Percentiles rank a stretch among this genome's conserved stretches.
Conservation (phyloP, 2,888 invertebrate genomes). For the Pammene aurita region DNA sequence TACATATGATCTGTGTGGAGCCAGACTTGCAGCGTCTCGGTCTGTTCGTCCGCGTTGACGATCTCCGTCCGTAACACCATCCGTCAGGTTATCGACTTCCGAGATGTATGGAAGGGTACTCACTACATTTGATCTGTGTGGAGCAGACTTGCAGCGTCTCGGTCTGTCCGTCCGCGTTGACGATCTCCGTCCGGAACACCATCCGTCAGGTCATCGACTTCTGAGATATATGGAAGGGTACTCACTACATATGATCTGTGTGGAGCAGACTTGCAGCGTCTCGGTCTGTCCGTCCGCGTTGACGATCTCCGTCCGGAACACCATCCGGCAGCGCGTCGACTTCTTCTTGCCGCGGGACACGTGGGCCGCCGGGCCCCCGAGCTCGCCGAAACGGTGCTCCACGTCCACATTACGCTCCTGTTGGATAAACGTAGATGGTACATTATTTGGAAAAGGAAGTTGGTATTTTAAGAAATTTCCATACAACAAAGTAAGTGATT, state of each 20-base stretch:
- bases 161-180: too few relatives aligned
- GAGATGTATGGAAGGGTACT: too few relatives aligned
- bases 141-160: too few relatives aligned
- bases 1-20: too few relatives aligned
- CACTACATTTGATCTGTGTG: slow-evolving; percentile 83
- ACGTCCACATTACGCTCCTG: slow-evolving; percentile 97
- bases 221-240: not conserved
- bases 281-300: slow-evolving; percentile 90
- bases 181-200: too few relatives aligned
- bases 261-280: slow-evolving; percentile 94
- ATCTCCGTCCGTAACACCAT: slow-evolving; percentile 96
- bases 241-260: slow-evolving; percentile 95
- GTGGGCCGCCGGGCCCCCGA: slow-evolving; percentile 79
- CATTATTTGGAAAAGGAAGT: not conserved
- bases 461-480: too few relatives aligned
- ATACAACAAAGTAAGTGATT: too few relatives aligned
- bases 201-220: too few relatives aligned
- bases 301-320: slow-evolving; percentile 93
- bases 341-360: slow-evolving; percentile 93
- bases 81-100: slow-evolving; percentile 96
- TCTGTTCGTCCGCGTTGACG: slow-evolving; percentile 88
- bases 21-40: slow-evolving; percentile 94
- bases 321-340: slow-evolving; percentile 96
- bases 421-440: not conserved
- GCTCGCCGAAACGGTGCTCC: slow-evolving; percentile 89